Base-by-base conservation (phyloP, 2,797 vertebrate genomes). In the Pelodytes ibericus region DNA sequence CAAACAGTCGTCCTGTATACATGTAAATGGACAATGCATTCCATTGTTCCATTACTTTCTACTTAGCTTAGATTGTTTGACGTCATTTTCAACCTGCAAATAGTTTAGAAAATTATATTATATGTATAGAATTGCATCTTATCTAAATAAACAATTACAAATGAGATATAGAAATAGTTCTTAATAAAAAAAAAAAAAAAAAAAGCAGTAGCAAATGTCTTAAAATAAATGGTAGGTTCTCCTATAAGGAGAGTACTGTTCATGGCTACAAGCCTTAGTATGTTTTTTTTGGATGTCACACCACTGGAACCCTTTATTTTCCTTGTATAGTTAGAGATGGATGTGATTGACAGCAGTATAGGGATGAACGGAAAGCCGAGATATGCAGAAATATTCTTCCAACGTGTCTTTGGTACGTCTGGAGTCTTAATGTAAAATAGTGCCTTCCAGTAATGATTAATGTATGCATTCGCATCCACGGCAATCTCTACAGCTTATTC, bases 201-300 rank as follows among this genome's bases (percentile, higher is more conserved):
- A 31, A 16, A 53, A 11, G 44, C 33, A 41, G 20, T 61, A 11
- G 44, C 33, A 41, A 11, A 69, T 56, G 27, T 51, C 31, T 65
- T 26, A 20, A 65, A 66, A 72, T 72, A 72, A 47, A 62, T 22
- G 3, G 1, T 29, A 53, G n/a, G 44, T 60, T 72, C 77, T 79
- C 77, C 77, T 79, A 79, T 79, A 74, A 79, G 77, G 71, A 79
- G 71, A 79, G 9, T 69, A 74, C 22, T 41, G 36, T 53, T 53
- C 49, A 53, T 22, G 49, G 49, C 49, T 53, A 53, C n/a, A 53
- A 68, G 64, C 51, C 67, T 53, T 27, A 57, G 39, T 18, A 64
- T 33, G 25, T 20, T 22, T 8, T 13, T 2, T 53, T 2, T 53
- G 49, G 7, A 8, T 39, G 24, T 22, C 49, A 24, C 22, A 24